Percentiles rank a stretch among this genome's conserved stretches.
Conservation (phyloP, 2,113 vertebrate species). For the Azemiops feae region DNA sequence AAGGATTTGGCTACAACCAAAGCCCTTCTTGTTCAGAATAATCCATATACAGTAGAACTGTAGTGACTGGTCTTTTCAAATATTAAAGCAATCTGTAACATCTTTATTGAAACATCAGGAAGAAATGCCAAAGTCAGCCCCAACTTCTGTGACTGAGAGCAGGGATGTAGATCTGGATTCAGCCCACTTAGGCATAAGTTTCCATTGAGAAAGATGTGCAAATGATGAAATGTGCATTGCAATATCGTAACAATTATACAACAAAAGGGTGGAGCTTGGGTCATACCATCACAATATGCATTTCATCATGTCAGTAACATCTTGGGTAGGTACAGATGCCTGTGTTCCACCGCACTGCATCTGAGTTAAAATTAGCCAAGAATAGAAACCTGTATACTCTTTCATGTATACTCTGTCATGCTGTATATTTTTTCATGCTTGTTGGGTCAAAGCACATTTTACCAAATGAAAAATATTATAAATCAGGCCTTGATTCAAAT, state of each 20-base stretch:
- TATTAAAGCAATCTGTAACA: background rate
- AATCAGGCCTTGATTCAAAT: background rate
- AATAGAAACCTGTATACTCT: background rate
- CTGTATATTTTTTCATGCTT: background rate
- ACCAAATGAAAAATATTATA: background rate
- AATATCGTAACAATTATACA: background rate
- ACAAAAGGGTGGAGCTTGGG: background rate
- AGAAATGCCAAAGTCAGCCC: background rate
- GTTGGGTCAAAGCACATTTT: background rate
- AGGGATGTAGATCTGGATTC: background rate
- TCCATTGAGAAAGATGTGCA: background rate
- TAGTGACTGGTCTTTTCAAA: background rate
- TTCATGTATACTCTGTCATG: too few relatives aligned
- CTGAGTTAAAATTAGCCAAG: background rate
- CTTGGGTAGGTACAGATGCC: background rate
- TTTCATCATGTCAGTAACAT: background rate
- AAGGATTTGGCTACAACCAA: background rate
- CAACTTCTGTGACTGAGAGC: background rate
- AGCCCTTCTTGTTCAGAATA: background rate
- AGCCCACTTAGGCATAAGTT: background rate
- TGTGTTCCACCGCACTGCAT: background rate
- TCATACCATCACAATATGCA: background rate
- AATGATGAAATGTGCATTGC: background rate
- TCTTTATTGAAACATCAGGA: background rate
- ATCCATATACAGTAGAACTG: background rate